Percentiles rank a stretch among this genome's conserved stretches.
These are phyloP conservation scores for Scopus umbretta DNA, from an alignment of 2,113 vertebrate species.

Conservation along the genomic window DNA sequence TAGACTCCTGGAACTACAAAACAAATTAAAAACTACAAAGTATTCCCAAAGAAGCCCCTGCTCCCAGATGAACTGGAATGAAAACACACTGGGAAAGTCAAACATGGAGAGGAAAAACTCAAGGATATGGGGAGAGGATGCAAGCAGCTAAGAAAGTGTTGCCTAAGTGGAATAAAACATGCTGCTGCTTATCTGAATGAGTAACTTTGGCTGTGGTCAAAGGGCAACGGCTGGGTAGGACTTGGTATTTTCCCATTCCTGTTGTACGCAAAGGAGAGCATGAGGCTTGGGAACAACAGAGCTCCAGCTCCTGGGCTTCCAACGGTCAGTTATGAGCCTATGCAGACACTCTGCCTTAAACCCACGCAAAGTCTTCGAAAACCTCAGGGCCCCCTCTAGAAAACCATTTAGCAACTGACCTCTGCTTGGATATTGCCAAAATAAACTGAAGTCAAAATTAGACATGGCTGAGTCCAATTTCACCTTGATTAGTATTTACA, in stretches of 20 bases:
- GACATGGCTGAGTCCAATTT: conserved; percentile 9
- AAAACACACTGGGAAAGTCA: neutral
- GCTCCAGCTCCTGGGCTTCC: neutral
- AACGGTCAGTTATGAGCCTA: neutral
- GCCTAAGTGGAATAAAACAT: neutral
- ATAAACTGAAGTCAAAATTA: conserved; percentile 13
- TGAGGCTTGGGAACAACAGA: neutral
- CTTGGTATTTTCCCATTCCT: neutral
- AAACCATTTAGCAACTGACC: neutral
- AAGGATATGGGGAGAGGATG: neutral
- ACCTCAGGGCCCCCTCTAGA: neutral
- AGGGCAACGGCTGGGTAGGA: neutral
- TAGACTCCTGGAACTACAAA: neutral
- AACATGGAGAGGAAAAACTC: neutral
- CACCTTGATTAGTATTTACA: conserved; percentile 60
- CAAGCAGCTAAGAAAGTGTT: neutral
- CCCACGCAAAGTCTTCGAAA: neutral
- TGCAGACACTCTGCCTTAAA: neutral
- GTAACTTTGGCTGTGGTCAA: neutral
- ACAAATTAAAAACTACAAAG: neutral
- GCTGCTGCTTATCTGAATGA: neutral
- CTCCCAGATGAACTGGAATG: neutral
- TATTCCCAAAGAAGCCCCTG: neutral
- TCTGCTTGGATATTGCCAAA: neutral
- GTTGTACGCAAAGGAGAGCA: neutral